Evolutionary conservation across 2,113 vertebrate genomes (phyloP), one percentile per base, ranked within the genome.

Genomic region (Gambusia holbrooki): DNA sequence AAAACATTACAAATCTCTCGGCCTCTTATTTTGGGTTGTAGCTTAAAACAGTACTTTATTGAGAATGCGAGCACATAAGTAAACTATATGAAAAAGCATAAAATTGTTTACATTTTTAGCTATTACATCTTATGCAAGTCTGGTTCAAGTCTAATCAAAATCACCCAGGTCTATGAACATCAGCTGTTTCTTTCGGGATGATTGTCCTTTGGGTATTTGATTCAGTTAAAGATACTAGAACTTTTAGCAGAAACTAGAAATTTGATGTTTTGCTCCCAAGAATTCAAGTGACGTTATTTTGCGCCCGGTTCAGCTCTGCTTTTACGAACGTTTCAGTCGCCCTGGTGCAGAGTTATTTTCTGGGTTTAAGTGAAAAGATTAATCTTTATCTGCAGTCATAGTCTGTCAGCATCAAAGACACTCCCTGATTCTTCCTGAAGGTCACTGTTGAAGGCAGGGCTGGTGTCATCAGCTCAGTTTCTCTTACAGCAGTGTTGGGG

Each of bases 391-490:
- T 81, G 73, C 73, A 79, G 63, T 79, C 71, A 29, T 70, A 68
- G 70, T 61, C 65, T 64, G 66, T 73, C 68, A 60, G 54, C 71
- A 73, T 84, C 82, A 89, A 82, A 80, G 66, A 62, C 62, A 9
- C 48, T 12, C 65, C 72, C 58, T 76, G 69, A 84, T 75, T 84
- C 60, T 70, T 79, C 37, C 71, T 82, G 84, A 86, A 81, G 77
- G 76, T 84, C 79, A 71, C 68, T 66, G 58, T 85, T 81, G 28
- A 85, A 79, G 73, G 69, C 28, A 58, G 51, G 19, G 51, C 72
- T 66, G 73, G 62, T 77, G 51, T 86, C 75, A 62, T 42, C 37
- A 40, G 51, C 77, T 73, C 48, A 11, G 51, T 28, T 74, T 79
- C 58, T 35, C 68, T 65, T 67, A 67, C n/a, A 77, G 76, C 68